Evolutionary conservation across 2,888 invertebrate species (phyloP), one percentile per base, ranked within the genome.

Genomic region (Elmis aenea): DNA sequence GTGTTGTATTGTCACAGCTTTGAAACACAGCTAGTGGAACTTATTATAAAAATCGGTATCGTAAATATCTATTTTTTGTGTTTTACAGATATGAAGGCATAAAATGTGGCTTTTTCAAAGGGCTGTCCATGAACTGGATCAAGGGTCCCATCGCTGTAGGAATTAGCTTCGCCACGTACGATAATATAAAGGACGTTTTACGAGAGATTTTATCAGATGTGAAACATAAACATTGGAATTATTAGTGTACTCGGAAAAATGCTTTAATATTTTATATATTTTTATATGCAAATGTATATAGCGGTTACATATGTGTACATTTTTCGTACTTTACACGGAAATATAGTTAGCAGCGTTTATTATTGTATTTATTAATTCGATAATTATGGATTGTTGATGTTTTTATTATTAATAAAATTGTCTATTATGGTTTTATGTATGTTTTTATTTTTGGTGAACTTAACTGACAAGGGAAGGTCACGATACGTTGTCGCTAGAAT

Each of bases 91-190:
- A 81, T 50, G 97, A 99, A 67, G 97, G 99, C 15, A 63, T 90
- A 13, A 78, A 79, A 62, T 76, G 81, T 30, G 97, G 97, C 0
- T 85, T 96, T 65, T 99, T 90, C 75, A 99, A 99, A 69, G 99
- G 99, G 0, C 77, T 99, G n/a, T 92, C 91, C 54, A 93, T 99
- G 93, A 99, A 99, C 70, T 99, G 96, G 95, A 84, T 99, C 32
- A 90, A 90, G 64, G 90, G 90, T 0, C 90, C 90, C 4, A 82
- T 89, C 31, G 86, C 89, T 0, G 89, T 88, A 5, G 97, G 97
- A 38, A 92, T 97, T 56, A 95, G 95, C 57, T 99, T 96, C 71
- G 88, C 93, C 2, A 89, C 91, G 0, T 95, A 95, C 68, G 96
- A 99, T 67, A 72, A 76, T 24, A 79, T 85, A 40, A 81, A 81